Base-by-base conservation (phyloP, 2,797 vertebrate genomes). In the Sternarchorhynchus goeldii region DNA sequence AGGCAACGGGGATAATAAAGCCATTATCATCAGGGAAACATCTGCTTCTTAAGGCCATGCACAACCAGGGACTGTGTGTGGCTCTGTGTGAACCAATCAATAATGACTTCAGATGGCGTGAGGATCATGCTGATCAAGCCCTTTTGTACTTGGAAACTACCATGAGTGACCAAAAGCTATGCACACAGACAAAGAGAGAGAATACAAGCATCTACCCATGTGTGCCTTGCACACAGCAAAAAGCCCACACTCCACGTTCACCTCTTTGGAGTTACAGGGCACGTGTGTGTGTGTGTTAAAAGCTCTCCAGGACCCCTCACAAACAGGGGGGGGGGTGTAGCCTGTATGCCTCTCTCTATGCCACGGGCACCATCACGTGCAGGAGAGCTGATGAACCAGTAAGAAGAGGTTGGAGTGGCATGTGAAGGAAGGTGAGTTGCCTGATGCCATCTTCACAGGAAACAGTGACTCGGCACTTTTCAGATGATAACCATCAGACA, bases 21-120 rank as follows among this genome's bases (percentile, higher is more conserved):
- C 25, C 25, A 34, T 68, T 83, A 83, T 83, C 82, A 73, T 75
- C 63, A 76, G 29, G 79, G 81, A 84, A 75, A 78, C 75, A 82
- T 84, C 80, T 81, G 79, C 72, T 73, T 16, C 29, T 57, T 18
- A 29, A 29, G 7, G 80, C 29, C 63, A 76, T 58, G 75, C 1
- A 6, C 45, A 58, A 56, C 50, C 68, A 76, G 41, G 14, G 12
- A 41, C 31, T 64, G 5, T 5, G 17, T 36, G 53, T 58, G 75
- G 25, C 21, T 58, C 34, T 55, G 29, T 41, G 57, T 53, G 60
- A 68, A 36, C 32, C 16, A 55, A n/a, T 39, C n/a, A 58, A 21
- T 58, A 53, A 62, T 31, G 53, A 55, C 5, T 65, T 59, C 5
- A 41, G 31, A 41, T 34, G 6, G 17, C 20, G 17, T 25, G 7